Conservation (phyloP, 1,140 invertebrate species). For the Cherax destructor region DNA sequence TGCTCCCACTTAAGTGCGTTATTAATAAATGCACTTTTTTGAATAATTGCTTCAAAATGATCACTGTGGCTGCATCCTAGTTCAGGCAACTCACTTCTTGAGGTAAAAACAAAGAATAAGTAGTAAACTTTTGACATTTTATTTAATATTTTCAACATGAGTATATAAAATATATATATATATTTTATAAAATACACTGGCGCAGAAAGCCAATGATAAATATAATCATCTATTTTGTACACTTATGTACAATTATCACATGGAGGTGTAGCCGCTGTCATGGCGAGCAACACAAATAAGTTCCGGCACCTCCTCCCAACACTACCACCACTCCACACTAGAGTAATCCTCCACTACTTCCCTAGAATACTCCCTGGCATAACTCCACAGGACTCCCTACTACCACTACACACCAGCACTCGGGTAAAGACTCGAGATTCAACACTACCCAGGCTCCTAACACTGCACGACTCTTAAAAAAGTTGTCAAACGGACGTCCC, state of each 20-base stretch:
- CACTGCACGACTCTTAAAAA: neutral
- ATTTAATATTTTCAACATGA: conserved; percentile 46
- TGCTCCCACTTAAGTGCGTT: neutral
- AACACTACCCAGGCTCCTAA: neutral
- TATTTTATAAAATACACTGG: neutral
- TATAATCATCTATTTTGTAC: conserved; percentile 41
- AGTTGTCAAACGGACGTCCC: neutral
- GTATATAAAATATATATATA: conserved; percentile 36
- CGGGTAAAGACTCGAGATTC: neutral
- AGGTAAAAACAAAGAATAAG: conserved; percentile 27
- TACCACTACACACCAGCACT: neutral
- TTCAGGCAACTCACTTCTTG: neutral
- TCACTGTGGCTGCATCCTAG: conserved; percentile 8
- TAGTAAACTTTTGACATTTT: conserved; percentile 16
- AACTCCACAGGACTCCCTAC: neutral
- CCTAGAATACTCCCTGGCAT: neutral
- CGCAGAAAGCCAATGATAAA: conserved; percentile 35
- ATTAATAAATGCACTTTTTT: neutral
- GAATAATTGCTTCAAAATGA: neutral
- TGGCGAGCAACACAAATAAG: neutral
- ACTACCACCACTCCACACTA: neutral
- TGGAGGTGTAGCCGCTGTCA: conserved; percentile 20
- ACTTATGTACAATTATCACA: conserved; percentile 34
- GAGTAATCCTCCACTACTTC: neutral
- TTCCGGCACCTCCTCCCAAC: neutral